Evolutionary conservation across 1,140 invertebrate genomes (phyloP), one percentile per base, ranked within the genome.

Genomic region (Tenebrio molitor): DNA sequence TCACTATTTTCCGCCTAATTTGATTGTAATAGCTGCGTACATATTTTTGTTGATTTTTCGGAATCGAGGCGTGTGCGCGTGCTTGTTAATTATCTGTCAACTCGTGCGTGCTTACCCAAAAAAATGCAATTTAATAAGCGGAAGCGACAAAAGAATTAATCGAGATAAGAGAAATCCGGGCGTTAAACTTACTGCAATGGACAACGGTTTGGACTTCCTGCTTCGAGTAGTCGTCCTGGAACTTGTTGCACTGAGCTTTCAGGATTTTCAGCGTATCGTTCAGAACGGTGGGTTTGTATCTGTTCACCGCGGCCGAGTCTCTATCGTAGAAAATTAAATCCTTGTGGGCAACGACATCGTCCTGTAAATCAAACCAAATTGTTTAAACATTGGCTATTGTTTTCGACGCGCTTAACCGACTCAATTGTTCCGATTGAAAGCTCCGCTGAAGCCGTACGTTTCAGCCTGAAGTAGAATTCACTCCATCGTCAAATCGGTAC

Each of bases 291-390:
- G 70, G 44, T 10, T 68, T 23, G 34, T 74, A 73, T 17, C 34
- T 25, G 50, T 76, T 76, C 53, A 73, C 74, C 2, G 23, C 39
- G 7, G 17, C 7, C 3, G 74, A 68, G 42, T 76, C 74, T 1
- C 50, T 70, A 33, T 76, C 74, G 15, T 16, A 65, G 63, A 76
- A 69, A 25, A 74, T 71, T 25, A 76, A 42, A 16, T 63, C 33
- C 2, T 36, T 16, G 39, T 70, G 62, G 14, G 8, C 12, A 3
- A 64, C 62, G 2, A n/a, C 50, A 4, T 75, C 53, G 12, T 63
- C 58, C 63, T 75, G 66, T 3, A 69, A 44, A 25, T 44, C 12
- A 69, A 73, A 21, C 36, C 36, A 39, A 12, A 39, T 39, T 39
- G 12, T 39, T 72, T 15, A 39, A 58, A 10, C 19, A 71, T 21